Base-by-base conservation (phyloP, 1,140 invertebrate species). In the Drosophila ohnishii region DNA sequence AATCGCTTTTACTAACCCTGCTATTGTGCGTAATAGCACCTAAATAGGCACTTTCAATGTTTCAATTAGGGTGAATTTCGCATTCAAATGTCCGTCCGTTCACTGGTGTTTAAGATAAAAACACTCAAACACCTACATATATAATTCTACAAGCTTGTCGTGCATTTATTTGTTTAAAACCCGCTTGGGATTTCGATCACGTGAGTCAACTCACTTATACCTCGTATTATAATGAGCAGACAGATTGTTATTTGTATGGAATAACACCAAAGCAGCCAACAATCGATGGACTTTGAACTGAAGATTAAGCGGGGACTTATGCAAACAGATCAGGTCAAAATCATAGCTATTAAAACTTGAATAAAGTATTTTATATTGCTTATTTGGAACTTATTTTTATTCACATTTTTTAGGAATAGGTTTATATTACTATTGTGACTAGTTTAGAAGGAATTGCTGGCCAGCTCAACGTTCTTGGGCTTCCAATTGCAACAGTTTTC, bases 181-280 rank as follows among this genome's bases (percentile, higher is more conserved):
- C 47, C 39, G 70, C 70, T 73, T 73, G 71, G 39, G 48, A 73
- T 73, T 73, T 73, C 34, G 48, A 55, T 73, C 70, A 73, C 70
- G 70, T 73, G 70, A 73, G 53, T 75, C 53, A 55, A 58, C 44
- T 44, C 28, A 67, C 32, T 56, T 70, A 45, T 55, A 30, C 47
- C 28, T 55, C 35, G 37, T 56, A 25, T 71, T 71, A 50, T 71
- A 70, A 40, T 71, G 50, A 58, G 65, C 64, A 55, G 67, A 58
- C 51, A 58, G 67, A 70, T 70, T n/a, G 63, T 34, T 57, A 39
- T 39, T 67, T 70, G 57, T 48, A 47, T 57, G 44, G 53, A 71
- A 71, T 71, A 71, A 42, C 25, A 71, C 65, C 42, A 11, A 48
- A 45, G 22, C 35, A 34, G 48, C 50, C 45, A 47, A 28, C 51